Percentiles rank a stretch among this genome's conserved stretches.
Evolutionary conservation across 1,140 invertebrate genomes (phyloP).

Genomic region (Subanguina moxae): DNA sequence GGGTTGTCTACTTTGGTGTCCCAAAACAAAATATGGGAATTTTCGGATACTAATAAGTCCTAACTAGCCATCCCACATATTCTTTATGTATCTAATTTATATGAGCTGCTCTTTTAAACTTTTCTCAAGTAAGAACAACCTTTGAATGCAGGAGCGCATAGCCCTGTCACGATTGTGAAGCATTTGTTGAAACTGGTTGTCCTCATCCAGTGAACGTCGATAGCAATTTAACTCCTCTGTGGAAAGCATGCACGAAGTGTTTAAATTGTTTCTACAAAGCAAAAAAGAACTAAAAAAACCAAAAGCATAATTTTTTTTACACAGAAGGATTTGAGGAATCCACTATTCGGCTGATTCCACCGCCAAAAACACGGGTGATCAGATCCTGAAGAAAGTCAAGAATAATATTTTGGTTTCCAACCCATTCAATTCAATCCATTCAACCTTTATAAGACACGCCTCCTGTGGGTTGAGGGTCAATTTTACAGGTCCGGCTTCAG

Average conservation of each 20-base stretch:
- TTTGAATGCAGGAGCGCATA: constrained; percentile 38
- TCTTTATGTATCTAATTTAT: too few species aligned
- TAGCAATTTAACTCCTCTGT: constrained; percentile 39
- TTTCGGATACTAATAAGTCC: too few species aligned
- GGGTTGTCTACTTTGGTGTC: too few species aligned
- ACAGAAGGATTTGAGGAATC: constrained; percentile 34
- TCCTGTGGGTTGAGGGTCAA: constrained; percentile 32
- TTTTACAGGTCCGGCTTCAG: constrained; percentile 24
- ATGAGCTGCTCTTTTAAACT: too few species aligned
- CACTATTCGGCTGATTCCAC: constrained; percentile 43
- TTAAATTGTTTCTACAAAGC: constrained; percentile 41
- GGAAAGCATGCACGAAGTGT: constrained; percentile 33
- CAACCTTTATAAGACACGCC: constrained; percentile 32
- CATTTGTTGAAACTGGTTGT: constrained; percentile 36
- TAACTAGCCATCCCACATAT: too few species aligned
- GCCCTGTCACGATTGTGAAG: constrained; percentile 34
- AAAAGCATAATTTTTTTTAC: not conserved
- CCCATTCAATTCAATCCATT: not conserved
- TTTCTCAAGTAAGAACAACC: constrained; percentile 9
- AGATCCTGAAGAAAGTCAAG: not conserved
- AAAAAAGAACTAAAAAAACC: constrained; percentile 3
- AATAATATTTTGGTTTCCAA: not conserved
- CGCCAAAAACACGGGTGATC: constrained; percentile 42
- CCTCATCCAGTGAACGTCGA: constrained; percentile 33
- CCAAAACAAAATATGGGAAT: too few species aligned